Evolutionary conservation across 2,797 vertebrate genomes (phyloP).

Genomic region (Hyperoplus lanceolatus): DNA sequence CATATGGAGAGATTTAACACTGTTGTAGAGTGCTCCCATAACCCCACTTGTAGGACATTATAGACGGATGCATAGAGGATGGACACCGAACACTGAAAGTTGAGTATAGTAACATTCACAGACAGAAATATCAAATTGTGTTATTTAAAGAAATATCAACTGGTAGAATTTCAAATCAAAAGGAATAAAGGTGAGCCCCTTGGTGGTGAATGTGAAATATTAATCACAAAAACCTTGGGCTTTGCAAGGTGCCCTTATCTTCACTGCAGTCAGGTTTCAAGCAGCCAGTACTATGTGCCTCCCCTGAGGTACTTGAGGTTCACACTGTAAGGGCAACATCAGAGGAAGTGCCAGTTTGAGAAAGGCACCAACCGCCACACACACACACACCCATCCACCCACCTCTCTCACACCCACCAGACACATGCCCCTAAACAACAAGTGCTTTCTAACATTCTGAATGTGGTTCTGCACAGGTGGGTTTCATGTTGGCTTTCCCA

Average conservation of each 20-base stretch:
- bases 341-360: slow-evolving; percentile 38
- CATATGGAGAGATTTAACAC: not conserved
- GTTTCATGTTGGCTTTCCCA: not conserved
- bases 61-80: not conserved
- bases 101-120: not conserved
- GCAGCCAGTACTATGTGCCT: not conserved
- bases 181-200: not conserved
- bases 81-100: not conserved
- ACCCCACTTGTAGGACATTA: not conserved
- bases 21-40: not conserved
- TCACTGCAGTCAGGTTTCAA: slow-evolving; percentile 46
- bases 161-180: not conserved
- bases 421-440: slow-evolving; percentile 59
- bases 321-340: not conserved
- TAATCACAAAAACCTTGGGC: not conserved
- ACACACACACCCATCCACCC: not conserved
- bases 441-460: slow-evolving; percentile 45
- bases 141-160: slow-evolving; percentile 1
- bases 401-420: too few species aligned
- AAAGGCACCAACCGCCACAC: not conserved
- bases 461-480: not conserved
- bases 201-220: not conserved
- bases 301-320: slow-evolving; percentile 1
- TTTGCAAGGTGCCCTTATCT: slow-evolving; percentile 31
- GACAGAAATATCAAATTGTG: not conserved